A percentile compares a stretch with the other conserved stretches of the same genome.
These are phyloP conservation scores for Pardosa pseudoannulata DNA, from an alignment of 2,888 invertebrate genomes.

Conservation along the genomic window DNA sequence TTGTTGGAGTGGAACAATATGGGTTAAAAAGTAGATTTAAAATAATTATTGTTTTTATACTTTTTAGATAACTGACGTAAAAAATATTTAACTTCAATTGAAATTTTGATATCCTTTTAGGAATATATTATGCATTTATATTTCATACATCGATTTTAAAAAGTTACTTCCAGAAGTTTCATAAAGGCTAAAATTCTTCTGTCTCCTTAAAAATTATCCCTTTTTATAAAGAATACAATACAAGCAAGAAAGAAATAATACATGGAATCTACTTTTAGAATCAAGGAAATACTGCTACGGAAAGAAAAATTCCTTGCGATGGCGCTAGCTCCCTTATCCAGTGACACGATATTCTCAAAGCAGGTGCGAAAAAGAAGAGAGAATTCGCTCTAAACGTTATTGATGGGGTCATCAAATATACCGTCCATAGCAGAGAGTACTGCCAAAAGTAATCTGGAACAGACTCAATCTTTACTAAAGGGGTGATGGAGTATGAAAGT, in stretches of 20 bases:
- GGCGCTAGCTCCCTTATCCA: background rate
- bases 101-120: no score
- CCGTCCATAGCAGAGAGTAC: background rate
- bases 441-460: background rate
- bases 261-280: background rate
- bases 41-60: no score
- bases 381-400: conserved; percentile 3
- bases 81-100: no score
- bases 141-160: no score
- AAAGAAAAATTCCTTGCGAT: background rate
- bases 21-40: no score
- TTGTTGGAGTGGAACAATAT: no score
- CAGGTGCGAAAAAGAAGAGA: background rate
- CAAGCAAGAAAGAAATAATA: background rate
- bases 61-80: no score
- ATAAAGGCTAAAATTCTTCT: background rate
- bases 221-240: background rate
- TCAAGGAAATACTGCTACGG: background rate
- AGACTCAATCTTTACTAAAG: background rate
- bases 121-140: no score
- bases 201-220: background rate
- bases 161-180: no score
- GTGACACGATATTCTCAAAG: background rate
- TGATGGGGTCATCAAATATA: conserved; percentile 12
- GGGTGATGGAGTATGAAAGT: background rate